Evolutionary conservation across 2,797 vertebrate species (phyloP).

Genomic region (Etheostoma nigrum): DNA sequence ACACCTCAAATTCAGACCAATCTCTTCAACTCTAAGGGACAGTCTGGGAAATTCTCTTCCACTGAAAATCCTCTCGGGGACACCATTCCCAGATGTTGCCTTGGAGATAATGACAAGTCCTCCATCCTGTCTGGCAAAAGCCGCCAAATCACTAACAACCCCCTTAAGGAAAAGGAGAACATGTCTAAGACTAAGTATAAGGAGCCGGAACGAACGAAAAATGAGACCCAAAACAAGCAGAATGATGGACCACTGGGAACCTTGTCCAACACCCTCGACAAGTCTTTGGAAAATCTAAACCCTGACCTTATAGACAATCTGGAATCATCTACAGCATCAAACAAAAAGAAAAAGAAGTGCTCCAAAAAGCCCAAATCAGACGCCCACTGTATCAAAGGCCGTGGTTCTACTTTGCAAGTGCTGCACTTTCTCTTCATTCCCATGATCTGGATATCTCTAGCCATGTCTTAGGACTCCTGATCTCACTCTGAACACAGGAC

Average conservation of each 20-base stretch:
- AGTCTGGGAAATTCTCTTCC: slow-evolving; percentile 85
- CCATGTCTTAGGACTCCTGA: slow-evolving; percentile 85
- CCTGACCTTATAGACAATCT: slow-evolving; percentile 92
- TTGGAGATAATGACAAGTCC: slow-evolving; percentile 92
- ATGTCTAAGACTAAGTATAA: slow-evolving; percentile 92
- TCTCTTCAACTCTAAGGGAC: slow-evolving; percentile 87
- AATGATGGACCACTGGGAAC: slow-evolving; percentile 94
- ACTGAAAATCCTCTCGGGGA: slow-evolving; percentile 85
- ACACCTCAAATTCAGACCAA: slow-evolving; percentile 88
- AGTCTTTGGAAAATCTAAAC: slow-evolving; percentile 89
- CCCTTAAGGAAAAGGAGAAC: slow-evolving; percentile 93
- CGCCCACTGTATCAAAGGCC: slow-evolving; percentile 92
- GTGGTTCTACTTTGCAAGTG: slow-evolving; percentile 82
- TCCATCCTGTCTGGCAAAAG: slow-evolving; percentile 93
- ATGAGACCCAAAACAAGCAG: slow-evolving; percentile 93
- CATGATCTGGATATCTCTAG: slow-evolving; percentile 88
- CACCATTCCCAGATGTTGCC: slow-evolving; percentile 90
- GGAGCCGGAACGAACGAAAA: slow-evolving; percentile 89
- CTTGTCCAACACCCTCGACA: slow-evolving; percentile 91
- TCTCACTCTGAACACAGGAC: slow-evolving; percentile 65
- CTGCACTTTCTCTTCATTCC: slow-evolving; percentile 86
- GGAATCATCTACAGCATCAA: slow-evolving; percentile 91
- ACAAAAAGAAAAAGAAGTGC: slow-evolving; percentile 96
- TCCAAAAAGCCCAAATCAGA: slow-evolving; percentile 96
- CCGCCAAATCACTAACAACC: slow-evolving; percentile 90